Evolutionary conservation across 2,113 vertebrate species (phyloP), one percentile per base, ranked within the genome.

Genomic region (Protobothrops flavoviridis): DNA sequence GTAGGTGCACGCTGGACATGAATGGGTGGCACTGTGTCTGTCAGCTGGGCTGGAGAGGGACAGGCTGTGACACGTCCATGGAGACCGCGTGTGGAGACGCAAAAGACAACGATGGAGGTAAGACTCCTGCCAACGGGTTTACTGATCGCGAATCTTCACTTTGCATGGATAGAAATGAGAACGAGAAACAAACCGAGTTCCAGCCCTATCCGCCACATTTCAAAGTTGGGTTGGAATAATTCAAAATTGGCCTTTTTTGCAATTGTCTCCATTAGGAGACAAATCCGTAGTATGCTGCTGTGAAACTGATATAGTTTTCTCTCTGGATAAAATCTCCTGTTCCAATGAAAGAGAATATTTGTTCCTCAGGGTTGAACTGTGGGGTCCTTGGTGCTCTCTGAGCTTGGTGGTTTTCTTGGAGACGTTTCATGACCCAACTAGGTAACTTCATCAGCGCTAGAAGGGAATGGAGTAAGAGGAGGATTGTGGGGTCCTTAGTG

Each of bases 21-120:
- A 98, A 98, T 5, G 99, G 99, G 95, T 99, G 99, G 99, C 99
- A 99, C 97, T 99, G 99, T 1, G 98, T 99, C 96, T 99, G 99
- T 97, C 98, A 99, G 98, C 98, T 99, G 97, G 99, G 99, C 97
- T 99, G 99, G 99, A 98, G 99, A 97, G 99, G 99, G 95, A 96
- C 97, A 0, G 99, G 99, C 96, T 99, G 99, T 29, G 99, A 99
- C 95, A 99, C 99, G 5, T 99, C 99, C 95, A 99, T 99, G 99
- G 99, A 99, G 98, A 99, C 99, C 0, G 98, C 99, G 20, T 99
- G 99, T 90, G 98, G 98, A 23, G 99, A 99, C 48, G 97, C 98
- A 96, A 99, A 99, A 97, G 99, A 99, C 98, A 99, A 99, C 13
- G 99, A 99, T 5, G 99, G 98, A 99, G 99, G 99, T 99, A 99